Percentiles rank a stretch among this genome's conserved stretches.
These are phyloP conservation scores for Drosophila conformis DNA, from an alignment of 2,888 invertebrate genomes.

Conservation along the genomic window DNA sequence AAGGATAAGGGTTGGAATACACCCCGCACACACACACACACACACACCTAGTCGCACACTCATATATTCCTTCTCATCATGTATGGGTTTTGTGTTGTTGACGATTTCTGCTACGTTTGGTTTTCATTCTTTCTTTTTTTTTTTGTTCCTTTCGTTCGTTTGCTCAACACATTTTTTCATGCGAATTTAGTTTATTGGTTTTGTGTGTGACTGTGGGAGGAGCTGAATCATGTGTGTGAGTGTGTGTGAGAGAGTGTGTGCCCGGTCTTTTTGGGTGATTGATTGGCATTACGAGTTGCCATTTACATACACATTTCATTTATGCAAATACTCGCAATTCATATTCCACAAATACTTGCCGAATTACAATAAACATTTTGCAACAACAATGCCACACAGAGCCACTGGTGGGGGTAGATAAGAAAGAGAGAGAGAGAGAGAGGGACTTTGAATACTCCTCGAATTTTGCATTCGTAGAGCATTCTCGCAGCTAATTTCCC, in stretches of 20 bases:
- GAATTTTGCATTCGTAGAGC: constrained; percentile 66
- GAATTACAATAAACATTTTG: constrained; percentile 74
- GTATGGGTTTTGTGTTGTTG: constrained; percentile 63
- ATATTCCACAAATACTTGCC: constrained; percentile 77
- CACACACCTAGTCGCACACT: constrained; percentile 3
- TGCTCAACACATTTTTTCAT: constrained; percentile 58
- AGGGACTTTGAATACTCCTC: constrained; percentile 22
- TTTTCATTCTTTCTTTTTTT: constrained; percentile 50
- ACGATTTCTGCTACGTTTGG: constrained; percentile 80
- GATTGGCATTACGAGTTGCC: constrained; percentile 77
- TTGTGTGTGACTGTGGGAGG: constrained; percentile 73
- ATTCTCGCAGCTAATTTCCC: constrained; percentile 79
- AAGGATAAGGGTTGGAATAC: constrained; percentile 78
- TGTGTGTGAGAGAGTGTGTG: constrained; percentile 42
- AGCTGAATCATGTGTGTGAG: constrained; percentile 53
- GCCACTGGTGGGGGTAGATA: not conserved
- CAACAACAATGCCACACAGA: constrained; percentile 54
- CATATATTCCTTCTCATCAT: constrained; percentile 34
- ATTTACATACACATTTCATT: constrained; percentile 80
- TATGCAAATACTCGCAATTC: constrained; percentile 80
- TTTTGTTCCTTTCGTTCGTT: constrained; percentile 19
- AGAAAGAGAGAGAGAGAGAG: not conserved
- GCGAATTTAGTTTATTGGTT: constrained; percentile 80
- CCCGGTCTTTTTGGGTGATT: constrained; percentile 73
- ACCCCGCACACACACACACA: constrained; percentile 49